Evolutionary conservation across 2,888 invertebrate genomes (phyloP).

Genomic region (Brassicogethes aeneus): DNA sequence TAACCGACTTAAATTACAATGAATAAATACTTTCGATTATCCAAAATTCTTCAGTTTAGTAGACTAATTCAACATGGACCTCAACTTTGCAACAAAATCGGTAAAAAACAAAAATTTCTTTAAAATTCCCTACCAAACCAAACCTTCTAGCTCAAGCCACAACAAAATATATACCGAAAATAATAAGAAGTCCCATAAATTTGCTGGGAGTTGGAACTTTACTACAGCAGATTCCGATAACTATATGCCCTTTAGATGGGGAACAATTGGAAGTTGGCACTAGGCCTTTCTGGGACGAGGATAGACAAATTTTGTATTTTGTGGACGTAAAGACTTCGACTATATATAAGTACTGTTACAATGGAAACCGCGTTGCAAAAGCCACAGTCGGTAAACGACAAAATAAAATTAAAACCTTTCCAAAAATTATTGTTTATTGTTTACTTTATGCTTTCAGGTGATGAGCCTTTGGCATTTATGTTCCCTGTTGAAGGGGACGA

Average conservation of each 20-base stretch:
- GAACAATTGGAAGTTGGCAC: background rate
- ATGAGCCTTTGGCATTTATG: constrained; percentile 43
- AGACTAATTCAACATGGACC: background rate
- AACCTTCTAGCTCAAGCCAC: background rate
- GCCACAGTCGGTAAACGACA: background rate
- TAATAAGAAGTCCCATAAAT: background rate
- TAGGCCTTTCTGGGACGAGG: background rate
- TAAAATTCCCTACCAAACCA: too few species aligned
- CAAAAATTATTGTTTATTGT: too few species aligned
- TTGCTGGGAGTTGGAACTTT: background rate
- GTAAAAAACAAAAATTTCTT: too few species aligned
- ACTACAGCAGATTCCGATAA: background rate
- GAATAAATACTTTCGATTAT: too few species aligned
- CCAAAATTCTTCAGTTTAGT: background rate
- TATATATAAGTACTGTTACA: background rate
- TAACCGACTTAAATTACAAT: too few species aligned
- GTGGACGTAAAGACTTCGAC: background rate
- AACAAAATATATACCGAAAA: background rate
- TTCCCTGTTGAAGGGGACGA: constrained; percentile 51
- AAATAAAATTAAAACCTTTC: too few species aligned
- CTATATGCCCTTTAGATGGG: background rate
- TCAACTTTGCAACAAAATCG: background rate
- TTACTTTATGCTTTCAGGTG: constrained; percentile 12
- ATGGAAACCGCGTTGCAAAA: background rate
- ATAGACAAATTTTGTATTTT: background rate